Evolutionary conservation across 2,797 vertebrate species (phyloP), one percentile per base, ranked within the genome.

Genomic region (Gadopsis marmoratus): DNA sequence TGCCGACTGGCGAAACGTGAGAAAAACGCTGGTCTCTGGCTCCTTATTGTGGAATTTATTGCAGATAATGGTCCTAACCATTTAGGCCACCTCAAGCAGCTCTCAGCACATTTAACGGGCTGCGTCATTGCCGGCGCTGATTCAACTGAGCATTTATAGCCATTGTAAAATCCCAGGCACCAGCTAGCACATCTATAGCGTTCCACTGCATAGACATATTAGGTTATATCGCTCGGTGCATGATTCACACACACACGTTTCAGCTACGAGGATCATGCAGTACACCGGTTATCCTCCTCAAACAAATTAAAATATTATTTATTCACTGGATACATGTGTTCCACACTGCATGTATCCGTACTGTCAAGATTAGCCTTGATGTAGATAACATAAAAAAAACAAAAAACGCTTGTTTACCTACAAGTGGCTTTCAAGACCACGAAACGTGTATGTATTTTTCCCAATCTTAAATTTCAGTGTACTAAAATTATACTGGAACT

Each of bases 91-190:
- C 64, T 66, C 31, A 23, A 61, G 77, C 78, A 67, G 67, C 67
- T 84, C 51, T 74, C 67, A 47, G 69, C 43, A 55, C n/a, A n/a
- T 90, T 88, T 88, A 86, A 89, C 39, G 41, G 68, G 26, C 85
- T 81, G 71, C 83, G 76, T 83, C 81, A 86, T 75, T 83, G 72
- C 60, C 59, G 81, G 54, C 29, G 67, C 69, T 73, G 59, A 31
- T 72, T 86, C 73, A 83, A 82, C 54, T 69, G 61, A 81, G 45
- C 75, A 76, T 88, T 89, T 88, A 89, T 74, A 70, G 64, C 60
- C 71, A 50, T n/a, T 33, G 55, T 86, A 79, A 84, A 88, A 65
- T 60, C 45, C 33, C 58, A 74, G 54, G 47, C 70, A 68, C 61
- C 51, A 58, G 54, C 60, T 61, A 29, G 26, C 12, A 54, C 41